phyloP scores from a whole-genome alignment of 1,140 invertebrate species.

The Diachasma alloeum region DNA sequence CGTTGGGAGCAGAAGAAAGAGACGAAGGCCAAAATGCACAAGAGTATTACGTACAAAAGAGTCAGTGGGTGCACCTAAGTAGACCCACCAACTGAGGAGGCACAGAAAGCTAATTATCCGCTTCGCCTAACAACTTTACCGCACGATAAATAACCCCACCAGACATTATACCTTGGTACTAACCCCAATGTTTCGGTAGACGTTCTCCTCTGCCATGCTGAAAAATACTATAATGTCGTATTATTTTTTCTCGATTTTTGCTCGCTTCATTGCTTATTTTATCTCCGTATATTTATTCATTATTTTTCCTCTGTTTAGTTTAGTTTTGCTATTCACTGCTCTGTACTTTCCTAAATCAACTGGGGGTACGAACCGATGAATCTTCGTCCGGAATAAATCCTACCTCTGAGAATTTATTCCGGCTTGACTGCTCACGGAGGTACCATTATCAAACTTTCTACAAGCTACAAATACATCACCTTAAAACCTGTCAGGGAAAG shows the following conservation, averaged over 20 bases:
- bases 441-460: conserved; percentile 16
- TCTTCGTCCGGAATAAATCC: not conserved
- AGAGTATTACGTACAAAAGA: conserved; percentile 1
- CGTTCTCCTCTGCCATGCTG: not conserved
- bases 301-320: not conserved
- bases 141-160: conserved; percentile 24
- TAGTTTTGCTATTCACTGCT: not conserved
- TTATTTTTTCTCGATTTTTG: not conserved
- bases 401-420: conserved; percentile 15
- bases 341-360: not conserved
- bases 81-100: not conserved
- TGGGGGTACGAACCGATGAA: conserved; percentile 6
- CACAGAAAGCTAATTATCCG: conserved; percentile 29
- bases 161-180: conserved; percentile 18
- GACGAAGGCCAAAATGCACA: not conserved
- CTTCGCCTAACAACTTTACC: conserved; percentile 27
- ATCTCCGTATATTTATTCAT: not conserved
- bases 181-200: conserved; percentile 8
- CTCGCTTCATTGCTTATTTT: not conserved
- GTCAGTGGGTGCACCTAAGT: not conserved
- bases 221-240: not conserved
- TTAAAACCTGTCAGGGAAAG: not conserved
- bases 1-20: not conserved
- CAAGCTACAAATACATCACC: not conserved
- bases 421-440: conserved; percentile 16